phyloP scores from a whole-genome alignment of 2,113 vertebrate genomes.

The Lampris megalopsis region DNA sequence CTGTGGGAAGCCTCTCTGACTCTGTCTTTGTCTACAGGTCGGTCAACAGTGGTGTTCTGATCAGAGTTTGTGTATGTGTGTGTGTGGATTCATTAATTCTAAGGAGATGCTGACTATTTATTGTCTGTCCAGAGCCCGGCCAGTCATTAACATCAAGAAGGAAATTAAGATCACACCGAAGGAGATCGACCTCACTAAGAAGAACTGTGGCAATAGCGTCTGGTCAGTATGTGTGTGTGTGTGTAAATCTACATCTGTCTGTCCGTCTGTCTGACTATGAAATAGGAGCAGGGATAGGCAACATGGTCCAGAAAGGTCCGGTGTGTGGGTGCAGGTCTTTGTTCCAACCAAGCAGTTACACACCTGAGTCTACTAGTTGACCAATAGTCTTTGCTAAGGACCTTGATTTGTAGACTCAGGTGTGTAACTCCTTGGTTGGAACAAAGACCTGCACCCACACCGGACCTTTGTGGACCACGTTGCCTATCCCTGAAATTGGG shows the following conservation, averaged over 20 bases:
- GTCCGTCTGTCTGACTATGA: background rate
- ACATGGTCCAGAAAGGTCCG: too few species aligned
- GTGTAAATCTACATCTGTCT: background rate
- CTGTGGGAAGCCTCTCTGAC: slow-evolving; percentile 94
- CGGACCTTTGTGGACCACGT: too few species aligned
- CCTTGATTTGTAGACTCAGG: too few species aligned
- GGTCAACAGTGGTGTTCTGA: background rate
- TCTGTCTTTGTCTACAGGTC: slow-evolving; percentile 80
- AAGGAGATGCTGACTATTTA: slow-evolving; percentile 1
- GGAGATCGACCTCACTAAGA: slow-evolving; percentile 71
- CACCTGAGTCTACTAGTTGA: too few species aligned
- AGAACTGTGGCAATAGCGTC: slow-evolving; percentile 80
- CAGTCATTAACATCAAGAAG: slow-evolving; percentile 90
- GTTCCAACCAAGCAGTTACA: too few species aligned
- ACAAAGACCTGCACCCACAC: too few species aligned
- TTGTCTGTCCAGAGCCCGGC: slow-evolving; percentile 83
- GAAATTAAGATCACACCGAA: slow-evolving; percentile 84
- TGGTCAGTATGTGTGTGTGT: slow-evolving; percentile 80
- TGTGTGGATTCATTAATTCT: background rate
- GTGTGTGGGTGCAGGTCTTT: too few species aligned
- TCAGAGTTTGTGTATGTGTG: background rate
- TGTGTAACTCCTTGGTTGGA: too few species aligned
- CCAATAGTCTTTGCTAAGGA: too few species aligned
- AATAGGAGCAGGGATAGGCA: too few species aligned
- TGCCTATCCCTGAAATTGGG: too few species aligned